These are phyloP conservation scores for Heteropelma amictum DNA, from an alignment of 2,888 invertebrate species.

Conservation along the genomic window DNA sequence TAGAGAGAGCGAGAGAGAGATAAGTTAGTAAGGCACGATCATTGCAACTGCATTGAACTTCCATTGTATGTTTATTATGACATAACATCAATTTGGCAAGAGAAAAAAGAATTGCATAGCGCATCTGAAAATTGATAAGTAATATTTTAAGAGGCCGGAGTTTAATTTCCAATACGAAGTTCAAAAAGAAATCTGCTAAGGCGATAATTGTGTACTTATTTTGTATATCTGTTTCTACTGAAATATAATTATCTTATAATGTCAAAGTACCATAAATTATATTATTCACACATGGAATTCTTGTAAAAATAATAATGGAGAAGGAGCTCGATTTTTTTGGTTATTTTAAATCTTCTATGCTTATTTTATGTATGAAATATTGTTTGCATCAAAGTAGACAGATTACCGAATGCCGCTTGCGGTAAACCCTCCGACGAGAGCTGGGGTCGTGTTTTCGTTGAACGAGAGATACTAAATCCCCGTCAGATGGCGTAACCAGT, in stretches of 20 bases:
- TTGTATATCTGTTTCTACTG: no score
- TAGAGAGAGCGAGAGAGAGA: slow-evolving; percentile 1
- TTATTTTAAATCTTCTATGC: background rate
- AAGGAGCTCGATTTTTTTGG: background rate
- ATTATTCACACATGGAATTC: no score
- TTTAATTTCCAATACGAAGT: no score
- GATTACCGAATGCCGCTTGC: slow-evolving; percentile 28
- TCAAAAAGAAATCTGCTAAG: no score
- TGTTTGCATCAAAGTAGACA: background rate
- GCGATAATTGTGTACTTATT: no score
- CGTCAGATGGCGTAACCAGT: slow-evolving; percentile 50
- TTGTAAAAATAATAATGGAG: background rate
- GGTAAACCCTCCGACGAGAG: slow-evolving; percentile 23
- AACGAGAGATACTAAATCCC: slow-evolving; percentile 11
- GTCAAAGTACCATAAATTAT: no score
- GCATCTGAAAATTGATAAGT: background rate
- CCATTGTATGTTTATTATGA: background rate
- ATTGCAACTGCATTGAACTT: slow-evolving; percentile 8
- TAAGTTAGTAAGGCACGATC: background rate
- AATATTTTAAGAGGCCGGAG: no score
- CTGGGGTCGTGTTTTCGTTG: slow-evolving; percentile 10
- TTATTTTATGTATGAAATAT: no score
- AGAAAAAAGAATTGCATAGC: background rate
- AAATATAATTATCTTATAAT: no score
- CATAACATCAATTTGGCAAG: background rate